A percentile compares a stretch with the other conserved stretches of the same genome.
These are phyloP conservation scores for Phalera bucephala DNA, from an alignment of 2,888 invertebrate species.

Conservation along the genomic window DNA sequence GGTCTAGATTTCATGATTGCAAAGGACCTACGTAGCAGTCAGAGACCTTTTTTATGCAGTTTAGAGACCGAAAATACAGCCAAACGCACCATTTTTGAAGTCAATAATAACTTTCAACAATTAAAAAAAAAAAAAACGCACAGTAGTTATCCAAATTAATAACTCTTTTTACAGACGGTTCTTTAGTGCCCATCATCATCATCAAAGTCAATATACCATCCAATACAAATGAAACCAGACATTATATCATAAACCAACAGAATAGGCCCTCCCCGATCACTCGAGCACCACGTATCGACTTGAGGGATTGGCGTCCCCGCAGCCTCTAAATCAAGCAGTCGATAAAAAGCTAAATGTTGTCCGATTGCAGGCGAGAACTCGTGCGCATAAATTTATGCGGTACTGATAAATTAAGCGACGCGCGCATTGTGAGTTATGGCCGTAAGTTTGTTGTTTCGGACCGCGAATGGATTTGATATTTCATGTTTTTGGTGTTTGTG, in stretches of 20 bases:
- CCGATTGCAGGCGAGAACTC: conserved; percentile 72
- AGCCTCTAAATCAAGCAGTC: conserved; percentile 73
- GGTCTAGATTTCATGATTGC: too few species aligned
- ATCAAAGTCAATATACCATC: too few species aligned
- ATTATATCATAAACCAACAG: conserved; percentile 27
- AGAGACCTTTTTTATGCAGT: too few species aligned
- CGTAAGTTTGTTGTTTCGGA: background rate
- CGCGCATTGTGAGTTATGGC: conserved; percentile 61
- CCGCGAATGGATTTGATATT: conserved; percentile 1
- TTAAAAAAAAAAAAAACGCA: too few species aligned
- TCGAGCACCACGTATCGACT: conserved; percentile 63
- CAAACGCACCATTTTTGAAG: too few species aligned
- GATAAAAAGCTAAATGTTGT: conserved; percentile 82
- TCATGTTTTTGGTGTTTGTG: background rate
- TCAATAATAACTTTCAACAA: too few species aligned
- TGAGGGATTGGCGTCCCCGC: conserved; percentile 72
- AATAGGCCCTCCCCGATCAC: conserved; percentile 47
- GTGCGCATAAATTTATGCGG: conserved; percentile 74
- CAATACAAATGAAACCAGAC: too few species aligned
- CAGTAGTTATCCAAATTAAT: too few species aligned
- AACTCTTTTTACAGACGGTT: too few species aligned
- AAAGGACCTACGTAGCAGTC: too few species aligned
- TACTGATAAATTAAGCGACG: conserved; percentile 76
- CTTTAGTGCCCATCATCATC: too few species aligned
- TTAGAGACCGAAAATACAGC: too few species aligned